Evolutionary conservation across 2,888 invertebrate species (phyloP).

Genomic region (Torymus texanus): DNA sequence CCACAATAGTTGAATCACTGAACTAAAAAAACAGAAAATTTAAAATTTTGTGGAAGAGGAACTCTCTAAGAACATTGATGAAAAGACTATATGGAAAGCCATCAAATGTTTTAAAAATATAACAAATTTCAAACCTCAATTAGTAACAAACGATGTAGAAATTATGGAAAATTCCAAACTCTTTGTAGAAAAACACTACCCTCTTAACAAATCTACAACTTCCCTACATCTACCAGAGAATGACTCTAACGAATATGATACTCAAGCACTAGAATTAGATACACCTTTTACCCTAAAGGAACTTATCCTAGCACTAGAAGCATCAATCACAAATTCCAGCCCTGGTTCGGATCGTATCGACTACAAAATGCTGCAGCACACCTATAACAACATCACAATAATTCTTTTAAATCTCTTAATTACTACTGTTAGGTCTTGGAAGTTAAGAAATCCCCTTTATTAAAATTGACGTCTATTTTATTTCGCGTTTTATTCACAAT

Average conservation of each 20-base stretch:
- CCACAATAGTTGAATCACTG: neutral
- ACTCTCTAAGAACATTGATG: neutral
- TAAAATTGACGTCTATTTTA: no score
- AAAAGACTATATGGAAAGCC: no score
- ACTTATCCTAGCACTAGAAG: neutral
- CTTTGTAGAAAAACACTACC: no score
- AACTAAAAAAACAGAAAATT: neutral
- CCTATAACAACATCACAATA: neutral
- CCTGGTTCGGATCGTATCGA: conserved; percentile 17
- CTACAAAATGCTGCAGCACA: neutral
- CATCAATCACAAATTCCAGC: neutral
- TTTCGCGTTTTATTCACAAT: no score
- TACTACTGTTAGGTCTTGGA: no score
- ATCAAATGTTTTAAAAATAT: neutral
- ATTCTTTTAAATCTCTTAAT: neutral
- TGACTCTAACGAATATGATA: no score
- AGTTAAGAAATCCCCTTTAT: no score
- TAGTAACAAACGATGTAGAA: neutral
- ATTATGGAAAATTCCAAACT: neutral
- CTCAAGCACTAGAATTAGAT: neutral
- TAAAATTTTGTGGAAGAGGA: neutral
- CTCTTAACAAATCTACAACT: no score
- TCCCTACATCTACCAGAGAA: no score
- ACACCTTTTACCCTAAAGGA: neutral
- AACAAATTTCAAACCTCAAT: neutral